Evolutionary conservation across 2,113 vertebrate genomes (phyloP).

Genomic region (Salvelinus namaycush): DNA sequence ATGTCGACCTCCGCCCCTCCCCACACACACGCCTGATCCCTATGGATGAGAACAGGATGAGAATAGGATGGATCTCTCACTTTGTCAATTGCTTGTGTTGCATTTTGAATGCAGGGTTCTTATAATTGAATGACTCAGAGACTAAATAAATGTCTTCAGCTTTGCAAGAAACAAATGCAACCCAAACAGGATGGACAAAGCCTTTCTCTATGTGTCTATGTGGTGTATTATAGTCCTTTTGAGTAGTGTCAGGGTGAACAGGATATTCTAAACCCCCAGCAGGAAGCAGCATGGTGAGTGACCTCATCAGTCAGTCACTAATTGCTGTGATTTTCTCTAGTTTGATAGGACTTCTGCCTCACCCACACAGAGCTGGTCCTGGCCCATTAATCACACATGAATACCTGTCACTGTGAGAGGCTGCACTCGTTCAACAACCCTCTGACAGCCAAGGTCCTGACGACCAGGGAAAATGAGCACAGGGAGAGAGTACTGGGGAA

Average conservation of each 20-base stretch:
- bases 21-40: not conserved
- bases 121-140: too few relatives aligned
- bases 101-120: too few relatives aligned
- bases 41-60: not conserved
- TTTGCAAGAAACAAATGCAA: too few relatives aligned
- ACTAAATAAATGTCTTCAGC: too few relatives aligned
- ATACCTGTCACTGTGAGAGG: constrained; percentile 45
- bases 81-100: too few relatives aligned
- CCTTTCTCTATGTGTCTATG: not conserved
- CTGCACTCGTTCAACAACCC: constrained; percentile 45
- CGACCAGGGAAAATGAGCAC: constrained; percentile 4
- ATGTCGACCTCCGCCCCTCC: too few relatives aligned
- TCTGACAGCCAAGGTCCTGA: constrained; percentile 37
- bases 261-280: not conserved
- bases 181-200: too few relatives aligned
- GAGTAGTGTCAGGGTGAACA: too few relatives aligned
- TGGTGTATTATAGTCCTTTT: not conserved
- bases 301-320: constrained; percentile 38
- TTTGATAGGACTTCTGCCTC: constrained; percentile 36
- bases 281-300: not conserved
- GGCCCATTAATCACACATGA: constrained; percentile 56
- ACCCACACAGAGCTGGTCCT: constrained; percentile 13
- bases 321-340: constrained; percentile 45
- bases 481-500: constrained; percentile 4
- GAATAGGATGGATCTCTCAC: not conserved